Evolutionary conservation across 2,113 vertebrate genomes (phyloP), one percentile per base, ranked within the genome.

Genomic region (Dipodomys stephensi): DNA sequence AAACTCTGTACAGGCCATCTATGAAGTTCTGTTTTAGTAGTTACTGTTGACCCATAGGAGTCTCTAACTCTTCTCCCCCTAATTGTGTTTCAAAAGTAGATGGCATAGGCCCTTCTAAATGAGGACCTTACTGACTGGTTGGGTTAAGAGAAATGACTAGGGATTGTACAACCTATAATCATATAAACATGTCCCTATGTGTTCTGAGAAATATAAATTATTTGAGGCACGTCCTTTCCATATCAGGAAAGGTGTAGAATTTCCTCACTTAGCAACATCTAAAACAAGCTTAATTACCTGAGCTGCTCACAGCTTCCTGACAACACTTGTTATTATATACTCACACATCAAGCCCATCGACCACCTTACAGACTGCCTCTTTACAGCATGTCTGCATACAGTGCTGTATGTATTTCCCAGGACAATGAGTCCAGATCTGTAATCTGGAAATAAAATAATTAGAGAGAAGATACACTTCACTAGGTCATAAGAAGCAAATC

Each of bases 401-500:
- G 91, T 88, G 77, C 28, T 16, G 44, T 20, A 46, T 44, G 32
- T 87, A 44, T n/a, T 88, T 8, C 23, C 44, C 16, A 76, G 30
- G 15, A 68, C 68, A 78, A 35, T 18, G 69, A 77, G 64, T n/a
- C 32, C 53, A 53, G 22, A 81, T 35, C 83, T 92, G 76, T 27
- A 72, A 49, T 39, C 10, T 85, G 62, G 73, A 89, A 19, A 79
- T 68, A 87, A 90, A 77, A 82, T 35, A 94, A 83, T 4, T 44
- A 77, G 80, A 83, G 32, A 93, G 53, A 92, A 76, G 67, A 49
- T 83, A 73, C 2, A 83, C 53, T 83, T 76, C 85, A 46, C 10
- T 25, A 88, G n/a, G 20, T 28, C 44, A 46, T 64, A 53, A 64
- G 71, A 82, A 83, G 72, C 57, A 80, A n/a, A 74, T 83, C 69